Conservation (phyloP, 2,113 vertebrate genomes). For the Sebastes schlegelii region DNA sequence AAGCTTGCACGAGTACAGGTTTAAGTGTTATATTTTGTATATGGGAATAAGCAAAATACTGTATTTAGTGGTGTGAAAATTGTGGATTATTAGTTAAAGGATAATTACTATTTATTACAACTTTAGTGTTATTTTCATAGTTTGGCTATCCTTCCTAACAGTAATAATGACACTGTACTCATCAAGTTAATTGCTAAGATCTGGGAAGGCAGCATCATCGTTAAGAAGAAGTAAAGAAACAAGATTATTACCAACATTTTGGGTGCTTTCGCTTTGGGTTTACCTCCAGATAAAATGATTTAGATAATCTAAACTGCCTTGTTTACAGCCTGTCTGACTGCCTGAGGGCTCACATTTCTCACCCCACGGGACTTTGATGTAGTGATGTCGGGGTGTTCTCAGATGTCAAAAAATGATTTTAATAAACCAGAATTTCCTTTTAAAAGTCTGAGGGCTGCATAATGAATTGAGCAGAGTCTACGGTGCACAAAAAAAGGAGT, state of each 20-base stretch:
- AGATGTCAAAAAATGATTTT: background rate
- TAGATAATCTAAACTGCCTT: background rate
- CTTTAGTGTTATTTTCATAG: background rate
- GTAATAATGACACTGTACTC: background rate
- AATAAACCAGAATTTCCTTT: slow-evolving; percentile 9
- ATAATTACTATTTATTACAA: background rate
- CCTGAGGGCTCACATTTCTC: background rate
- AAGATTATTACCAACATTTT: background rate
- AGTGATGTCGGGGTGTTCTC: background rate
- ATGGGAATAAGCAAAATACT: background rate
- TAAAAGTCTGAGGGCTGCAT: background rate
- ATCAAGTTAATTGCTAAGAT: background rate
- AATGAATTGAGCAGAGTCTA: background rate
- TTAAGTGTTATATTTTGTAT: background rate
- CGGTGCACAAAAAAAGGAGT: slow-evolving; percentile 10
- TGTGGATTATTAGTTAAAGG: background rate
- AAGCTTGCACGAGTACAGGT: background rate
- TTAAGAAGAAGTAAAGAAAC: background rate
- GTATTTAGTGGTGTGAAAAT: background rate
- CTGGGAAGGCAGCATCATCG: background rate
- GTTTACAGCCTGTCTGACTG: background rate
- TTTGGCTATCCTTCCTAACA: background rate
- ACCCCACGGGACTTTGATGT: background rate
- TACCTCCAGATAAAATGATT: background rate
- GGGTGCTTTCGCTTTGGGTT: background rate